phyloP scores from a whole-genome alignment of 2,888 invertebrate species.

The Callyntrura sp. region DNA sequence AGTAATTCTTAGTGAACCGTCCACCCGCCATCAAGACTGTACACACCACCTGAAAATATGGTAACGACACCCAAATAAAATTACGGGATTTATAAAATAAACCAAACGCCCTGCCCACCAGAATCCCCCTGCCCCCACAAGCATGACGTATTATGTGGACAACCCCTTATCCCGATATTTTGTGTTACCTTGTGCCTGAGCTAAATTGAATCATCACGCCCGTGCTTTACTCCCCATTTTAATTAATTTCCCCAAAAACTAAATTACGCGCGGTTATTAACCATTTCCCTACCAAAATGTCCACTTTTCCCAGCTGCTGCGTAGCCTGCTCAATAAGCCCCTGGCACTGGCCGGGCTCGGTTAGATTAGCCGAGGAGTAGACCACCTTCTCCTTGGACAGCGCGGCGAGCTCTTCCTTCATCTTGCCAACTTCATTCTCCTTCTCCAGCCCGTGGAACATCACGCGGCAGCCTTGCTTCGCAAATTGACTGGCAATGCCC shows the following conservation, averaged over 20 bases:
- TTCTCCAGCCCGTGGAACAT: conserved; percentile 76
- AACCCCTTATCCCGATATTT: no score
- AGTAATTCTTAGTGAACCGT: no score
- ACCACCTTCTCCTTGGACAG: conserved; percentile 49
- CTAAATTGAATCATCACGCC: conserved; percentile 68
- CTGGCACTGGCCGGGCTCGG: conserved; percentile 56
- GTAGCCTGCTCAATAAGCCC: conserved; percentile 68
- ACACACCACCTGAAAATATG: conserved; percentile 69
- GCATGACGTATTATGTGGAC: no score
- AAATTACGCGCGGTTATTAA: background rate
- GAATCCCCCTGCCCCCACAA: no score
- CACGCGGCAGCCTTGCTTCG: conserved; percentile 72
- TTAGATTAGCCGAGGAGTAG: conserved; percentile 67
- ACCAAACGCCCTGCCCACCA: no score
- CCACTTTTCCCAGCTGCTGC: conserved; percentile 83
- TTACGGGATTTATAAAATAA: no score
- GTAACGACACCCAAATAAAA: no score
- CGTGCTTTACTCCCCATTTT: conserved; percentile 84
- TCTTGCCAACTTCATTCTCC: conserved; percentile 55
- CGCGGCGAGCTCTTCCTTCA: conserved; percentile 54
- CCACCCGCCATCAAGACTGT: conserved; percentile 75
- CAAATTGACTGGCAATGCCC: conserved; percentile 76
- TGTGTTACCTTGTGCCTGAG: conserved; percentile 47
- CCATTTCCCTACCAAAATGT: conserved; percentile 83
- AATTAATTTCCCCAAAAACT: conserved; percentile 61